These are phyloP conservation scores for Hyaena hyaena DNA, from an alignment of 2,113 vertebrate species.

Conservation along the genomic window DNA sequence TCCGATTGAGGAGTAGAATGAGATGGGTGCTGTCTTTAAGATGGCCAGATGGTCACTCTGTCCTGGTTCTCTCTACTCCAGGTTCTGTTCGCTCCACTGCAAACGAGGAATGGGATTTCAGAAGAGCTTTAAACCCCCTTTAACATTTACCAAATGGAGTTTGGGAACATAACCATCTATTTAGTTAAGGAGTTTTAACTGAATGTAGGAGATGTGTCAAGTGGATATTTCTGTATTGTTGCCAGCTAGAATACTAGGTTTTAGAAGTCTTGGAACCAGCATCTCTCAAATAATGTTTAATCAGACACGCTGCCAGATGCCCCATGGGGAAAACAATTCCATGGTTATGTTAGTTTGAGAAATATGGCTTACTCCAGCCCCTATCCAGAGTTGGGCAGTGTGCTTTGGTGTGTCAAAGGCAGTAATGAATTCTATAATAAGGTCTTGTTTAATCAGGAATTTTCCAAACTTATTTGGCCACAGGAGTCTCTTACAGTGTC, in stretches of 20 bases:
- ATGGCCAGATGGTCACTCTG: no score
- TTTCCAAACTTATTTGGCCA: conserved; percentile 36
- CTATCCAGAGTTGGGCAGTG: not conserved
- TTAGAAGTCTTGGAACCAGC: not conserved
- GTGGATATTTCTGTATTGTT: not conserved
- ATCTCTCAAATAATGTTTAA: conserved; percentile 27
- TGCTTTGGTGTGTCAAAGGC: not conserved
- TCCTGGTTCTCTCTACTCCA: not conserved
- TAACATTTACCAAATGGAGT: not conserved
- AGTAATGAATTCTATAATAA: not conserved
- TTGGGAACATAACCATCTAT: not conserved
- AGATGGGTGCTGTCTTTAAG: not conserved
- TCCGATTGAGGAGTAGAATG: not conserved
- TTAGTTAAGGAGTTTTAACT: not conserved
- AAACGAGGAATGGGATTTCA: not conserved
- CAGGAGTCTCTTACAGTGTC: not conserved
- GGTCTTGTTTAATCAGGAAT: not conserved
- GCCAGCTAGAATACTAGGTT: conserved; percentile 14
- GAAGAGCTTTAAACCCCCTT: not conserved
- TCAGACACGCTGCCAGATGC: not conserved
- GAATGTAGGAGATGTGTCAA: not conserved
- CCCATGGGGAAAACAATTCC: not conserved
- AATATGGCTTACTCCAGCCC: not conserved
- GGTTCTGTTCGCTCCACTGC: not conserved
- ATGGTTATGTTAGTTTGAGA: not conserved